A percentile compares a stretch with the other conserved stretches of the same genome.
Evolutionary conservation across 2,797 vertebrate genomes (phyloP).

Genomic region (Fistularia commersonii): DNA sequence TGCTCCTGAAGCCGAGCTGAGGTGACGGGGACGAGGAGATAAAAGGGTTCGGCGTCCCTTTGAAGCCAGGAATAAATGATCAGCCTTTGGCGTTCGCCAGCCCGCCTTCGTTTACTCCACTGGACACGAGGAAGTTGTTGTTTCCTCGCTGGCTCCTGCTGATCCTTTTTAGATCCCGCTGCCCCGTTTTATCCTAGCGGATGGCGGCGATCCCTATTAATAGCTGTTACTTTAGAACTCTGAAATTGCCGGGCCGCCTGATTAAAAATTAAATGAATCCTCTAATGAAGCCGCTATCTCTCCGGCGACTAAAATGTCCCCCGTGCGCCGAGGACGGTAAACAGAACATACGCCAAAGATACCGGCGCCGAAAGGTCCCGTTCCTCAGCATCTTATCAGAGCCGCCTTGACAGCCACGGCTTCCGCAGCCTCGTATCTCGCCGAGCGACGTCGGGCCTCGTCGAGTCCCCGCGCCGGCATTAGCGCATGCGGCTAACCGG

Average conservation of each 20-base stretch:
- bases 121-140: constrained; percentile 25
- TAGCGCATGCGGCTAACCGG: constrained; percentile 65
- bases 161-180: neutral
- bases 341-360: neutral
- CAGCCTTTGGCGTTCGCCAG: constrained; percentile 36
- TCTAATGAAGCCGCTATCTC: constrained; percentile 57
- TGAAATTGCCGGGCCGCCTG: constrained; percentile 50
- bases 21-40: constrained; percentile 63
- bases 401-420: constrained; percentile 30
- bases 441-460: constrained; percentile 43
- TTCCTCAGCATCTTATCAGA: constrained; percentile 31
- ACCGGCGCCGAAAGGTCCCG: constrained; percentile 6
- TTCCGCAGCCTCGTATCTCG: constrained; percentile 30
- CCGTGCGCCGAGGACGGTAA: constrained; percentile 32
- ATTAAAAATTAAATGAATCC: constrained; percentile 64
- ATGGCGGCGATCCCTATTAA: constrained; percentile 55
- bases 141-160: constrained; percentile 6
- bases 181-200: constrained; percentile 22
- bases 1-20: constrained; percentile 43
- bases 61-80: constrained; percentile 37
- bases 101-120: constrained; percentile 39
- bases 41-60: too few species aligned
- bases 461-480: constrained; percentile 47
- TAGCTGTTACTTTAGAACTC: constrained; percentile 54
- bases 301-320: constrained; percentile 45